phyloP scores from a whole-genome alignment of 2,797 vertebrate genomes.

The Apogon talboti region DNA sequence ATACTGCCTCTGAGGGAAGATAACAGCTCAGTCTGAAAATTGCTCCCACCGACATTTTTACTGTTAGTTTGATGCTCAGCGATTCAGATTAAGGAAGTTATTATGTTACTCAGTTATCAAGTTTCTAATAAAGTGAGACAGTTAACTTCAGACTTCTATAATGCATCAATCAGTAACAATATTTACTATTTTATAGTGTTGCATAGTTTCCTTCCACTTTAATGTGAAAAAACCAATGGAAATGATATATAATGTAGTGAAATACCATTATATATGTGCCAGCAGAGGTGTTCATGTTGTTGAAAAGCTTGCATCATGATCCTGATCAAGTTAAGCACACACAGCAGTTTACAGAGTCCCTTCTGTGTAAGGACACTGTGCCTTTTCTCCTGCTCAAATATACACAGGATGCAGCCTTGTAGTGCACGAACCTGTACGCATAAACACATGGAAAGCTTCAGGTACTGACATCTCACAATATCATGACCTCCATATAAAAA shows the following conservation, averaged over 20 bases:
- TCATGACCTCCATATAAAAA: background rate
- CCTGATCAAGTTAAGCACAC: slow-evolving; percentile 84
- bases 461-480: slow-evolving; percentile 8
- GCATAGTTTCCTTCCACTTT: too few relatives aligned
- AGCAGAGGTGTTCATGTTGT: slow-evolving; percentile 89
- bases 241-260: background rate
- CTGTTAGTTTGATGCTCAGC: too few relatives aligned
- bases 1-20: too few relatives aligned
- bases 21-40: too few relatives aligned
- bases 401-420: slow-evolving; percentile 85
- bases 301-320: slow-evolving; percentile 91
- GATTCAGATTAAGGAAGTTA: too few relatives aligned
- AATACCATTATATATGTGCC: slow-evolving; percentile 92
- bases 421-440: slow-evolving; percentile 86
- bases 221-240: background rate
- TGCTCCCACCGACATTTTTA: too few relatives aligned
- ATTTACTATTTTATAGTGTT: too few relatives aligned
- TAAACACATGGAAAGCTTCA: slow-evolving; percentile 33
- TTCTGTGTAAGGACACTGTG: slow-evolving; percentile 71
- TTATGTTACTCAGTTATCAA: too few relatives aligned
- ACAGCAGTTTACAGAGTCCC: slow-evolving; percentile 84
- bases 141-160: too few relatives aligned
- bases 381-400: slow-evolving; percentile 87
- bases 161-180: too few relatives aligned
- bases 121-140: too few relatives aligned